phyloP scores from a whole-genome alignment of 2,888 invertebrate genomes.

The Caenorhabditis drosophilae region DNA sequence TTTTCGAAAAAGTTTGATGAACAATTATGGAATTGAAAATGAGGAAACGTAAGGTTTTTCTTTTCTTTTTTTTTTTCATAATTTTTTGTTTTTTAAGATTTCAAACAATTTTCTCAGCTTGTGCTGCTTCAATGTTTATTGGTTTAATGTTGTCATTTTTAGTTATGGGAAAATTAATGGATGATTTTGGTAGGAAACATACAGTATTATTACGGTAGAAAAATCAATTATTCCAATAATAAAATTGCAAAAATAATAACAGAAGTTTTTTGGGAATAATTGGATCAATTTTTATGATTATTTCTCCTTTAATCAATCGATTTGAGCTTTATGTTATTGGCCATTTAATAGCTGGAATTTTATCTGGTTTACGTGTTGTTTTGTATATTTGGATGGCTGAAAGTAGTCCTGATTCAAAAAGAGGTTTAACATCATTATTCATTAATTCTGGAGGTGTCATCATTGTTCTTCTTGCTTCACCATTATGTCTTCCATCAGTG shows the following conservation, averaged over 20 bases:
- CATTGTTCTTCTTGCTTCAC: conserved; percentile 45
- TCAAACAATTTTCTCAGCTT: conserved; percentile 55
- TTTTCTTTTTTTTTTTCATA: neutral
- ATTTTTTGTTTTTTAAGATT: conserved; percentile 45
- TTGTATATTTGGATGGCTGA: conserved; percentile 61
- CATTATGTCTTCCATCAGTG: conserved; percentile 55
- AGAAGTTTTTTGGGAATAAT: conserved; percentile 53
- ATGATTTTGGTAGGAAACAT: conserved; percentile 53
- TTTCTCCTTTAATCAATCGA: conserved; percentile 39
- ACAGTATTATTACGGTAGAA: conserved; percentile 51
- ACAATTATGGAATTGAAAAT: conserved; percentile 36
- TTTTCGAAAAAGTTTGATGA: conserved; percentile 43
- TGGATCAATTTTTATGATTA: conserved; percentile 48
- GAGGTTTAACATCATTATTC: conserved; percentile 55
- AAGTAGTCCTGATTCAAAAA: conserved; percentile 50
- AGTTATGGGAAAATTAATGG: conserved; percentile 58
- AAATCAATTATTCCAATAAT: neutral
- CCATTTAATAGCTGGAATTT: conserved; percentile 55
- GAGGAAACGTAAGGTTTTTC: conserved; percentile 17
- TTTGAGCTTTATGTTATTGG: conserved; percentile 58
- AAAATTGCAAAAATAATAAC: conserved; percentile 3
- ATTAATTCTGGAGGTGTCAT: conserved; percentile 57
- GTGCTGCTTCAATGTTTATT: conserved; percentile 55
- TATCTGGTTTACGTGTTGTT: conserved; percentile 49
- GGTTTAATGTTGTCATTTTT: conserved; percentile 56